Base-by-base conservation (phyloP, 2,113 vertebrate species). In the Cromileptes altivelis region DNA sequence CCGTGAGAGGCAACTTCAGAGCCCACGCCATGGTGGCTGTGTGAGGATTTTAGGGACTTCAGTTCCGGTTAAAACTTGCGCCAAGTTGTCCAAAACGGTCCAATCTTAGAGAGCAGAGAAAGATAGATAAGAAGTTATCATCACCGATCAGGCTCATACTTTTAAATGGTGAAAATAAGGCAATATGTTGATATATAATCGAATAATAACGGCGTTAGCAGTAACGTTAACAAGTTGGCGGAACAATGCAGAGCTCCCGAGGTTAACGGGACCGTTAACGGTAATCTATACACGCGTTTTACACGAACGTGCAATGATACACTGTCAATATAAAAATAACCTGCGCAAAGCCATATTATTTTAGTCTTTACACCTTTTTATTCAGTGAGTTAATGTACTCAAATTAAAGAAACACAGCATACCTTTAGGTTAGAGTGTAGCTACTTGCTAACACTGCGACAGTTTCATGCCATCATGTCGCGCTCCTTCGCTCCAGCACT, bases 1-100 rank as follows among this genome's bases (percentile, higher is more conserved):
- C 98, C 0, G 98, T 97, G 85, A 99, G 96, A 3, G 98, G 98
- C 91, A 99, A 88, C 94, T 99, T 99, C 88, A 99, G 94, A 70
- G 98, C 97, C 98, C 98, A 99, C 78, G 98, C 97, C 98, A 99
- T 99, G 90, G 80, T 86, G 89, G 82, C 42, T 67, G 37, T 67
- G 69, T 27, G 85, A 3, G 13, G 85, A 63, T 72, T 63, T 85
- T 63, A 62, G 40, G 47, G 82, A 70, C 64, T 75, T 77, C 42
- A 74, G 57, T 50, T 84, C 30, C 49, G 80, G 68, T 73, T 82
- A 52, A 78, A 90, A 78, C 61, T 81, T 56, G 12, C 56, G 50
- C 49, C 47, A 68, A 76, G 65, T 57, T 57, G 42, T 55, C 82
- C 23, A 61, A 82, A 81, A 78, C 67, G 65, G 75, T 65, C 30